Percentiles rank a stretch among this genome's conserved stretches.
Conservation (phyloP, 2,888 invertebrate species). For the Glyphotaelius pellucidus region DNA sequence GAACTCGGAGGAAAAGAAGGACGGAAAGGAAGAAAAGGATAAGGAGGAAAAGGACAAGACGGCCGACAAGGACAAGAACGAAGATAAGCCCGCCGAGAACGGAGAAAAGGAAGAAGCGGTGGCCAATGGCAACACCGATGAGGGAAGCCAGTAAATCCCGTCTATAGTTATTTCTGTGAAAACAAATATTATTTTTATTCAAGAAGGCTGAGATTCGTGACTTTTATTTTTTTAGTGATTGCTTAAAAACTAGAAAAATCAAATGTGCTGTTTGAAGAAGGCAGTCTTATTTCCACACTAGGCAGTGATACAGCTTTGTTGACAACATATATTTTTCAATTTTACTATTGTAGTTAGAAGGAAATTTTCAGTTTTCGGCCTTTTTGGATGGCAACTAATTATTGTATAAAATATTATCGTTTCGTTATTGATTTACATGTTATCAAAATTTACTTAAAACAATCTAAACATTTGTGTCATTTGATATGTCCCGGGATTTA, state of each 20-base stretch:
- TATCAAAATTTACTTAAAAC: constrained; percentile 51
- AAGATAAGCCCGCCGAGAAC: constrained; percentile 69
- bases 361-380: constrained; percentile 57
- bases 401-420: constrained; percentile 36
- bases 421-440: constrained; percentile 50
- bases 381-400: constrained; percentile 63
- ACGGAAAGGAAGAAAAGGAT: constrained; percentile 73
- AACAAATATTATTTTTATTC: constrained; percentile 61
- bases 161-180: constrained; percentile 45
- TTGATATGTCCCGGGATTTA: constrained; percentile 38
- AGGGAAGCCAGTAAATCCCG: constrained; percentile 69
- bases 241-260: constrained; percentile 50
- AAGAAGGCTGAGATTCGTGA: constrained; percentile 63
- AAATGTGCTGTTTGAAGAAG: constrained; percentile 42
- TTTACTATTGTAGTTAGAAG: constrained; percentile 52
- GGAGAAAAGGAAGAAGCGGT: constrained; percentile 75
- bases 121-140: constrained; percentile 77
- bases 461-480: constrained; percentile 35
- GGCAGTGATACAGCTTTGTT: constrained; percentile 47
- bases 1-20: constrained; percentile 83
- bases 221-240: constrained; percentile 55
- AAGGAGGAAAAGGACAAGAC: constrained; percentile 75
- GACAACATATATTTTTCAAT: constrained; percentile 50
- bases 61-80: constrained; percentile 68
- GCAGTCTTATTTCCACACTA: constrained; percentile 48